Evolutionary conservation across 2,113 vertebrate species (phyloP), one percentile per base, ranked within the genome.

Genomic region (Myanophis thanlyinensis): DNA sequence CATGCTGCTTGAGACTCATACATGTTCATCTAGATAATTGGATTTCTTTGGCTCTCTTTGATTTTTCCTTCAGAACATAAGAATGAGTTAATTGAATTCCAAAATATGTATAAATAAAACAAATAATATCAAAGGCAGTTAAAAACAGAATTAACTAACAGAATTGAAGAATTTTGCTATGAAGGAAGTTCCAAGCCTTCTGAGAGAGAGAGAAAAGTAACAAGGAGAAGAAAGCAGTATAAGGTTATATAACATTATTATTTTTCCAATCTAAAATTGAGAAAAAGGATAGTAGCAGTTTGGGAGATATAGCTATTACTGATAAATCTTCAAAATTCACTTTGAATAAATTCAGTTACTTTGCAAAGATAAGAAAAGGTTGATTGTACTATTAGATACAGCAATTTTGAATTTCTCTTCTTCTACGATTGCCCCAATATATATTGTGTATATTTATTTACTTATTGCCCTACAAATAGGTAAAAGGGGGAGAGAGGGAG

Each of bases 11-110:
- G 49, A 92, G 54, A 51, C 92, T 93, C 20, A 88, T 95, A 67
- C 35, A 25, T 52, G 9, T 40, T 93, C 91, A 94, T 15, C 27
- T 84, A 94, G 89, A 92, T 2, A 94, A 52, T 8, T 3, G 35
- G 88, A 91, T 91, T 93, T 92, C 93, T 44, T 93, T 93, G 91
- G 10, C 73, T 46, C 52, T 92, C 89, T 96, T 97, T 97, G 94
- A 96, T 97, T 94, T 96, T 62, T 73, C 48, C 92, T 94, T 93
- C 94, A 93, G 91, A 47, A 95, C 51, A 54, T 95, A 88, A 93
- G 90, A 91, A 92, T 85, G 85, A 1, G 1, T 52, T 92, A 93
- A 88, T 93, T 35, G 27, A 91, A 85, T 94, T 35, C 49, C 93
- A 12, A 94, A 97, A 93, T 80, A 40, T 52, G 89, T 7, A 62